phyloP scores from a whole-genome alignment of 92 coral and sea anemone species.

The Isaurus tuberculatus region DNA sequence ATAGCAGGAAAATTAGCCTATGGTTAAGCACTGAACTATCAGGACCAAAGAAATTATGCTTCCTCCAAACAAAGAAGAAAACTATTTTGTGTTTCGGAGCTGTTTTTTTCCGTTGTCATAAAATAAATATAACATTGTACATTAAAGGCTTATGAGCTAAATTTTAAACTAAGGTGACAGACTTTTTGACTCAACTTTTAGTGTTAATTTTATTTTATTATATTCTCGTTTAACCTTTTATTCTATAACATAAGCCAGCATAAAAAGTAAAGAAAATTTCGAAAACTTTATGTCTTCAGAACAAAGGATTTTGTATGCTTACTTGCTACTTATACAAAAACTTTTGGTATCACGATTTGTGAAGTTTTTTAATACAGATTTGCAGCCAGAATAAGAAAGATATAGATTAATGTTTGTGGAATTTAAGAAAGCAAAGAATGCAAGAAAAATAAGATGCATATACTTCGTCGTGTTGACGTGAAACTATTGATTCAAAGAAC shows the following conservation, averaged over 20 bases:
- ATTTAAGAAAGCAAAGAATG: background rate
- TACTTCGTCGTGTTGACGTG: background rate
- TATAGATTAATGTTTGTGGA: background rate
- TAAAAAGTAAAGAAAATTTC: background rate
- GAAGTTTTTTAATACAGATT: background rate
- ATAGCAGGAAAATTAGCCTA: constrained; percentile 29
- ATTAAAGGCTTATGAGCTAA: background rate
- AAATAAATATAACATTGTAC: background rate
- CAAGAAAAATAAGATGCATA: background rate
- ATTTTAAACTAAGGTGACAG: background rate
- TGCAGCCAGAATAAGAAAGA: constrained; percentile 12
- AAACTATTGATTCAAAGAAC: background rate
- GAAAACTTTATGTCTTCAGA: constrained; percentile 3
- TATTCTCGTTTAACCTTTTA: too few relatives aligned
- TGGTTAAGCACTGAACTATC: background rate
- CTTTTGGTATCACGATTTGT: background rate
- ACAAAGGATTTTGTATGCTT: background rate
- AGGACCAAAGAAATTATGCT: background rate
- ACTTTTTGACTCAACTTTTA: background rate
- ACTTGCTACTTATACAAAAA: background rate
- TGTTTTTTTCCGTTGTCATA: background rate
- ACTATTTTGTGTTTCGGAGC: background rate
- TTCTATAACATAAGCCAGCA: too few relatives aligned
- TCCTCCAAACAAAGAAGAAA: background rate
- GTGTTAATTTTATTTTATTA: background rate